A percentile compares a stretch with the other conserved stretches of the same genome.
Conservation (phyloP, 2,797 vertebrate species). For the Xenopus petersii region DNA sequence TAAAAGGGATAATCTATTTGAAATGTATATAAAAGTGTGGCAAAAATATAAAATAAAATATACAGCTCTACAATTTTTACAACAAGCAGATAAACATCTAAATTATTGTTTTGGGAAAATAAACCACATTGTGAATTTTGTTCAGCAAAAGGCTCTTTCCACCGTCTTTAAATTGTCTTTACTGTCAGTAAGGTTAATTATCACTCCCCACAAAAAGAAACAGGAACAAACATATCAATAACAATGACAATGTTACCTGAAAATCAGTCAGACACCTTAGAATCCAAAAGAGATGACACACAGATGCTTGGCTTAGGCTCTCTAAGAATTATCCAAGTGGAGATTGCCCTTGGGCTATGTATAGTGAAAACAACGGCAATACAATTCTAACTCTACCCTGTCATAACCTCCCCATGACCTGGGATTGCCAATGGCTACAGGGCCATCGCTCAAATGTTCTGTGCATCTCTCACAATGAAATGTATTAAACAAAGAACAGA, state of each 20-base stretch:
- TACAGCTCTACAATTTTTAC: no score
- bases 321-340: conserved; percentile 42
- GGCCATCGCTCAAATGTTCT: conserved; percentile 10
- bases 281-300: conserved; percentile 38
- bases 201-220: conserved; percentile 13
- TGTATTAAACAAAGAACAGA: background rate
- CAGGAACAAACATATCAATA: conserved; percentile 26
- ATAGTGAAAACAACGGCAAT: conserved; percentile 37
- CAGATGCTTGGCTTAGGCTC: conserved; percentile 43
- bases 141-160: no score
- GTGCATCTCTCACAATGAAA: conserved; percentile 11
- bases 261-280: conserved; percentile 40
- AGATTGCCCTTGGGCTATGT: conserved; percentile 37
- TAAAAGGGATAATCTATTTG: no score
- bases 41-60: no score
- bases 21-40: no score
- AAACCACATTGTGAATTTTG: no score
- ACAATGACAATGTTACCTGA: conserved; percentile 39
- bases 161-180: background rate
- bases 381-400: conserved; percentile 36
- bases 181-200: background rate
- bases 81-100: no score
- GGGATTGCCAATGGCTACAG: conserved; percentile 29
- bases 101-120: no score
- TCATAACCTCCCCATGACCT: conserved; percentile 41